Base-by-base conservation (phyloP, 2,888 invertebrate species). In the Myathropa florea region DNA sequence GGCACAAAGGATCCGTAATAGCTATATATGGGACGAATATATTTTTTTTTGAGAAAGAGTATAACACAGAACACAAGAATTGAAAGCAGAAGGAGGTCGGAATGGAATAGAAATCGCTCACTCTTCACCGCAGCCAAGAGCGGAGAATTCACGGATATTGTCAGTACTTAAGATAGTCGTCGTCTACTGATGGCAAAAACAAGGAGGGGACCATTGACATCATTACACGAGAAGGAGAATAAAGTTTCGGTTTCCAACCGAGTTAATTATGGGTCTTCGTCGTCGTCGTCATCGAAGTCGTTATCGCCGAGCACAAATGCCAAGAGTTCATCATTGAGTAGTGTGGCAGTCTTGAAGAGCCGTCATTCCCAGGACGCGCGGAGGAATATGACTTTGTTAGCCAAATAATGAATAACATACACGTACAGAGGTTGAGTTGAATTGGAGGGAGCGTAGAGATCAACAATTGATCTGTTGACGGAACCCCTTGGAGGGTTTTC, bases 151-250 rank as follows among this genome's bases (percentile, higher is more conserved):
- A 65, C 57, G 83, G 65, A 83, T 83, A 86, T 86, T 83, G 86
- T 86, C 86, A 86, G 83, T 86, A 75, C 86, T 86, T 71, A 86
- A 86, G 86, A 86, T 70, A 83, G 86, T 78, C 78, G 59, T 53
- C 33, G 79, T 80, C 46, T 61, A 24, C 30, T 64, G 73, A 76
- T 81, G 71, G 55, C 53, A 55, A 84, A 76, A 76, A 86, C 65
- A 79, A 65, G 86, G 63, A 86, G 83, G 86, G 86, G 83, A 86
- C 86, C 23, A 86, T 83, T 86, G 83, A 86, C 83, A 86, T 86
- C 78, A 86, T 86, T 86, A 86, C 83, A 67, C 59, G 86, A 61
- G 78, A 73, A 82, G 73, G 68, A 78, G 86, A 86, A 83, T 86
- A 83, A 83, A 86, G 73, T 83, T 83, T 79, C 55, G 78, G 83